phyloP scores from a whole-genome alignment of 2,888 invertebrate genomes.

The Digitonthophagus gazella region DNA sequence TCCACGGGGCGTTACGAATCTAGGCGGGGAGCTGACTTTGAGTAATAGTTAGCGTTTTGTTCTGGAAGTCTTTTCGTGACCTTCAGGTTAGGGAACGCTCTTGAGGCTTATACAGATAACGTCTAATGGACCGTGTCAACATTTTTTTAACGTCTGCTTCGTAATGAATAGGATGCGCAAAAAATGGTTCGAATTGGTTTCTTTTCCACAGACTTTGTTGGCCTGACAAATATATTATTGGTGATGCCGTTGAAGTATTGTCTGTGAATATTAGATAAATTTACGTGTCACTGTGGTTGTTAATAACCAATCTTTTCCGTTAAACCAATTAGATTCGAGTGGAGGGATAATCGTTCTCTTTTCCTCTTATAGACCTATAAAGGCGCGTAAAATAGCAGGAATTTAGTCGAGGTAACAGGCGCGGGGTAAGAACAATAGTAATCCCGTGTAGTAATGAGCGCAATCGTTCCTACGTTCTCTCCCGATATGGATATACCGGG shows the following conservation, averaged over 20 bases:
- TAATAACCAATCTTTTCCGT: too few relatives aligned
- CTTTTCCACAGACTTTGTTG: background rate
- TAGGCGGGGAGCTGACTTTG: background rate
- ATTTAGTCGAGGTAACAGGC: slow-evolving; percentile 20
- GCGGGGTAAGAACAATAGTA: slow-evolving; percentile 29
- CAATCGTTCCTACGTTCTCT: slow-evolving; percentile 33
- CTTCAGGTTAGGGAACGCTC: background rate
- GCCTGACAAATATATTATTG: background rate
- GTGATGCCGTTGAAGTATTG: too few relatives aligned
- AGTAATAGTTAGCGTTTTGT: background rate
- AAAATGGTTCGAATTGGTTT: background rate
- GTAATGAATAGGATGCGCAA: background rate
- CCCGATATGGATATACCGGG: slow-evolving; percentile 37
- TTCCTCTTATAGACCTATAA: background rate
- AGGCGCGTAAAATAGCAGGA: slow-evolving; percentile 19
- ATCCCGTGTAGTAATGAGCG: slow-evolving; percentile 33
- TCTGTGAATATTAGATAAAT: too few relatives aligned
- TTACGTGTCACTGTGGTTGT: too few relatives aligned
- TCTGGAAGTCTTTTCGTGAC: background rate
- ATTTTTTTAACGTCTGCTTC: background rate
- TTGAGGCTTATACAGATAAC: background rate
- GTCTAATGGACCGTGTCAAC: background rate
- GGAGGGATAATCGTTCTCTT: background rate
- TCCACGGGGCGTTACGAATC: background rate
- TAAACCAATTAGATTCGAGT: background rate